Conservation (phyloP, 2,113 vertebrate species). For the Pitta sordida region DNA sequence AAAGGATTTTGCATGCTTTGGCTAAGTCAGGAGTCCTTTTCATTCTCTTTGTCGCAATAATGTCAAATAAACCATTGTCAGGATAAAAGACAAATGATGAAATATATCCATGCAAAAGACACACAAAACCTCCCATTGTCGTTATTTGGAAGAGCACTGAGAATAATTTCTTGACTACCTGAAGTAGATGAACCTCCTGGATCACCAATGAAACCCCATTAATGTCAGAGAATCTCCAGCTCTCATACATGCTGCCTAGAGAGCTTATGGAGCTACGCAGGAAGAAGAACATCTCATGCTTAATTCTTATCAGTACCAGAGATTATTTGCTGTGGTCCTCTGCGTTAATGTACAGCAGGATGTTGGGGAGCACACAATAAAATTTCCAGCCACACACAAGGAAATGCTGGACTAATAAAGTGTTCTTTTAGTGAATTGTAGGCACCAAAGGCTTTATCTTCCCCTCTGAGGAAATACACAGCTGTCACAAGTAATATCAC, state of each 20-base stretch:
- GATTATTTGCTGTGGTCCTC: background rate
- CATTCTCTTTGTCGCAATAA: background rate
- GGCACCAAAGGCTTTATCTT: background rate
- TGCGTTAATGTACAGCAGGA: background rate
- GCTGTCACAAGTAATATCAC: background rate
- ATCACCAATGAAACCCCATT: background rate
- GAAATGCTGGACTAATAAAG: background rate
- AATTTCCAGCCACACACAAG: background rate
- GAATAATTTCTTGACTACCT: background rate
- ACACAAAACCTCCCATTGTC: background rate
- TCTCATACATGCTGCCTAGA: background rate
- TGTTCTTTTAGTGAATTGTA: background rate
- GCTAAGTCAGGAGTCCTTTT: background rate
- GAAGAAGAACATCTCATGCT: background rate
- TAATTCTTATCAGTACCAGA: background rate
- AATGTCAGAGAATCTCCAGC: background rate
- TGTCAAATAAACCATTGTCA: background rate
- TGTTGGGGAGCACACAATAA: background rate
- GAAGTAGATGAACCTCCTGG: background rate
- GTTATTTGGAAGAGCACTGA: background rate
- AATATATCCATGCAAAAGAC: background rate
- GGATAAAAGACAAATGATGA: background rate
- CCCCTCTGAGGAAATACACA: background rate
- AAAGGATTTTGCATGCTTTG: constrained; percentile 4
- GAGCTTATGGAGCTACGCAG: background rate